Percentiles rank a stretch among this genome's conserved stretches.
phyloP scores from a whole-genome alignment of 2,797 vertebrate genomes.

The Cyclura pinguis region DNA sequence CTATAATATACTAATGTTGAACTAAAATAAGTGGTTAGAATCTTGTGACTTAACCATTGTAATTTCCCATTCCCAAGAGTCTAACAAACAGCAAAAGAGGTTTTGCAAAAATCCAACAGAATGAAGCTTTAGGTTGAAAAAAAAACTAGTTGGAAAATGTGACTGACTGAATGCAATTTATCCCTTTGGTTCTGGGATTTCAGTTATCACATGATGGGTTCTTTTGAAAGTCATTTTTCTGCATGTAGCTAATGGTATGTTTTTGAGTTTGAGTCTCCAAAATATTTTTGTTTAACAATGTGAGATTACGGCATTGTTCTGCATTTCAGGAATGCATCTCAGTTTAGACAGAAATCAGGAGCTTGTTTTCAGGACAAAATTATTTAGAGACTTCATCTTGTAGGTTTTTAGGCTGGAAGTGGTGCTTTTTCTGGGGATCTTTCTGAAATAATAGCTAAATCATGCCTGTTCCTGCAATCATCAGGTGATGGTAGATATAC shows the following conservation, averaged over 20 bases:
- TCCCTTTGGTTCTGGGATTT: neutral
- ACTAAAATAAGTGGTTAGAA: no score
- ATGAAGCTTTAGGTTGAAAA: fast-evolving
- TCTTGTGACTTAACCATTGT: no score
- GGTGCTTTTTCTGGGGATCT: neutral
- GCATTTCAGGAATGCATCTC: constrained; percentile 86
- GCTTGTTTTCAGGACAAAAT: constrained; percentile 95
- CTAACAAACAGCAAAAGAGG: no score
- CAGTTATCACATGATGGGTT: neutral
- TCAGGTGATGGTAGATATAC: constrained; percentile 42
- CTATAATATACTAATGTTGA: no score
- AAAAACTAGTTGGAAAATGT: neutral
- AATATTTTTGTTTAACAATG: constrained; percentile 21
- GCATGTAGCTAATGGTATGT: neutral
- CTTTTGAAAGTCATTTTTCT: constrained; percentile 8
- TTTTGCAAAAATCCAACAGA: no score
- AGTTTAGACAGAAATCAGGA: constrained; percentile 94
- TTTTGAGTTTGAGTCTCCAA: constrained; percentile 9
- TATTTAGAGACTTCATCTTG: constrained; percentile 36
- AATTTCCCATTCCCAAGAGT: no score
- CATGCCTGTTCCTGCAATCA: constrained; percentile 26
- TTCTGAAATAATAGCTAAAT: constrained; percentile 11
- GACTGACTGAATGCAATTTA: neutral
- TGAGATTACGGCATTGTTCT: constrained; percentile 53
- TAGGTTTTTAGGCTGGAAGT: neutral